These are phyloP conservation scores for human DNA, from an alignment of 2,113 vertebrate genomes.

Conservation along the genomic window DNA sequence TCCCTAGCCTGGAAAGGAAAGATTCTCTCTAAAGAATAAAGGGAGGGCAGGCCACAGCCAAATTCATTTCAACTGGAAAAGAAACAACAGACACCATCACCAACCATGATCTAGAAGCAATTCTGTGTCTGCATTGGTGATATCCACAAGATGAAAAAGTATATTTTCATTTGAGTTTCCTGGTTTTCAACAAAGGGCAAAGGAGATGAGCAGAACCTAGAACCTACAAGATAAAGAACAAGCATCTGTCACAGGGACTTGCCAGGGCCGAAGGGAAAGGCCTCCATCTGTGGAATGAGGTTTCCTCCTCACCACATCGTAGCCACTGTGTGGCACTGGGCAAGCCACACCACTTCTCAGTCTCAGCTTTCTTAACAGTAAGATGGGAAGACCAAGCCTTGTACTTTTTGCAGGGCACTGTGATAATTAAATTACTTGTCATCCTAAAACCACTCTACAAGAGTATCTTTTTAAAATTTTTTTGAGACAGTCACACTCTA, in stretches of 20 bases:
- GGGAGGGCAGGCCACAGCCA: neutral
- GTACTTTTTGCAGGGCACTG: neutral
- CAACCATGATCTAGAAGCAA: neutral
- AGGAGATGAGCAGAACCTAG: neutral
- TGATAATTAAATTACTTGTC: neutral
- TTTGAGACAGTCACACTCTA: too few species aligned
- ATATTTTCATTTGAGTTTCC: neutral
- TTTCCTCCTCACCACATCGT: neutral
- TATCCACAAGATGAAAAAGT: neutral
- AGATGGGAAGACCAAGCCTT: neutral
- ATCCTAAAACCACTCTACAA: neutral
- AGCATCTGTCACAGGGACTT: neutral
- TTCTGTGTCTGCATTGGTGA: neutral
- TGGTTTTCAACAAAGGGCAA: neutral
- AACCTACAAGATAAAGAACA: neutral
- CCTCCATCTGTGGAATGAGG: neutral
- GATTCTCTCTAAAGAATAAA: neutral
- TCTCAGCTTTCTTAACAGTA: neutral
- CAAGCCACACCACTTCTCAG: neutral
- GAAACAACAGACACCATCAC: neutral
- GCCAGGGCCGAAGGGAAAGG: neutral
- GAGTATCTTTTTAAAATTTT: too few species aligned
- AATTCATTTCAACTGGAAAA: neutral
- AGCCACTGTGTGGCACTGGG: neutral
- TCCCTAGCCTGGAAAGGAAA: neutral